Evolutionary conservation across 2,113 vertebrate species (phyloP).

Genomic region (Numenius arquata): DNA sequence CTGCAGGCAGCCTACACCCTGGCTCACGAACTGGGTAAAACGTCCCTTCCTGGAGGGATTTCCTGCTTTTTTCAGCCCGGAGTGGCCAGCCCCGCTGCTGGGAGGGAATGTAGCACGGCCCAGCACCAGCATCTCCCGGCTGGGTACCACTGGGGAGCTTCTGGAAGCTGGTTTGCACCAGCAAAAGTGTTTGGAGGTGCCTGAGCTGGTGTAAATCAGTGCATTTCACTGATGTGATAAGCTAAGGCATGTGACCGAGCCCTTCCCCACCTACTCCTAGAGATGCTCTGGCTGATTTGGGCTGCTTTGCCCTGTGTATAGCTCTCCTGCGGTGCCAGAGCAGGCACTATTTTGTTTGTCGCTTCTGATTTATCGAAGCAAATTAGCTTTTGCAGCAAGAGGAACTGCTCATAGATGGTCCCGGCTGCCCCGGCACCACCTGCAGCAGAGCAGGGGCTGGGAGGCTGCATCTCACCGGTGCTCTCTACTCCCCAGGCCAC

Average conservation of each 20-base stretch:
- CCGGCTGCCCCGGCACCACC: fast-evolving
- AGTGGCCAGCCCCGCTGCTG: neutral
- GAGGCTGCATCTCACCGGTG: neutral
- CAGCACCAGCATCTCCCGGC: neutral
- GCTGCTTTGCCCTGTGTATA: neutral
- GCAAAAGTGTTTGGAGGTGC: neutral
- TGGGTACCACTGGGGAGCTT: neutral
- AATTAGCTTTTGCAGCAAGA: neutral
- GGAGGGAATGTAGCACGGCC: neutral
- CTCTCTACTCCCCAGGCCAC: conserved; percentile 78
- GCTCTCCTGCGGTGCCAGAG: neutral
- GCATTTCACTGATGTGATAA: neutral
- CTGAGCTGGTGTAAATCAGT: neutral
- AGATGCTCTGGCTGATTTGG: neutral
- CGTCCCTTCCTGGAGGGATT: fast-evolving
- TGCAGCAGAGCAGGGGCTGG: neutral
- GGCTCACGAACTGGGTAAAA: conserved; percentile 91
- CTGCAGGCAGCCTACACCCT: conserved; percentile 92
- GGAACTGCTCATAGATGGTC: neutral
- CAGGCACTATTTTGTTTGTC: neutral
- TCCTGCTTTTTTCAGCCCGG: neutral
- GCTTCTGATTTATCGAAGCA: neutral
- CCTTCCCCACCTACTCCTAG: neutral
- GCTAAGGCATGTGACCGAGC: neutral
- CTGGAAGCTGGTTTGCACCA: neutral